phyloP scores from a whole-genome alignment of 2,888 invertebrate species.

The Drosophila falleni region DNA sequence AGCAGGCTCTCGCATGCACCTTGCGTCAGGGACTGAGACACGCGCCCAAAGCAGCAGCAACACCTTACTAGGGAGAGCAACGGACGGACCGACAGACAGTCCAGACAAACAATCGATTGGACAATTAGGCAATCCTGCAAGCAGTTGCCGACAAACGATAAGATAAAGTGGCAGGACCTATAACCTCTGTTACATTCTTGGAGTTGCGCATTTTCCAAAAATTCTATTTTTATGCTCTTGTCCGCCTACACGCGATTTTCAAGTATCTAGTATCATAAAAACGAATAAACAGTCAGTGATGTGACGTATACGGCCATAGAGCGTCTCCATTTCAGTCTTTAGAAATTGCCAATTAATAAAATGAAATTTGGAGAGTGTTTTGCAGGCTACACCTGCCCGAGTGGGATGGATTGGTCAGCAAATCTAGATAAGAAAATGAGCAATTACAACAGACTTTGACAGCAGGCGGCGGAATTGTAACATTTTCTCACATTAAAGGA shows the following conservation, averaged over 20 bases:
- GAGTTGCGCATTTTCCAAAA: slow-evolving; percentile 44
- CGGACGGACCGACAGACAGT: slow-evolving; percentile 25
- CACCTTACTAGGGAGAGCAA: slow-evolving; percentile 24
- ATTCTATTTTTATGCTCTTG: slow-evolving; percentile 43
- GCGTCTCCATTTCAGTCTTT: slow-evolving; percentile 22
- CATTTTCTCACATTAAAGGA: slow-evolving; percentile 83
- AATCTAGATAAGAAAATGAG: slow-evolving; percentile 79
- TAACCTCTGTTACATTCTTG: slow-evolving; percentile 23
- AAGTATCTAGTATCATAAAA: slow-evolving; percentile 68
- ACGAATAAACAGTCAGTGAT: slow-evolving; percentile 14
- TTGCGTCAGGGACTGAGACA: slow-evolving; percentile 57
- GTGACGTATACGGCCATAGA: neutral
- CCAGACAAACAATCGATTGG: slow-evolving; percentile 40
- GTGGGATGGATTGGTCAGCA: slow-evolving; percentile 45
- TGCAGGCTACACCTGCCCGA: slow-evolving; percentile 66
- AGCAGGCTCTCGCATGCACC: slow-evolving; percentile 66
- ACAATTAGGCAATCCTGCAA: slow-evolving; percentile 69
- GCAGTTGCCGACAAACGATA: slow-evolving; percentile 73
- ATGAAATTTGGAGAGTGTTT: slow-evolving; percentile 62
- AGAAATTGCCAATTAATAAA: slow-evolving; percentile 76
- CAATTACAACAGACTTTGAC: slow-evolving; percentile 80
- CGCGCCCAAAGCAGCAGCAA: slow-evolving; percentile 40
- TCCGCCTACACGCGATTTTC: slow-evolving; percentile 69
- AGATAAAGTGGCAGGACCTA: slow-evolving; percentile 52
- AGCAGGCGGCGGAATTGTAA: slow-evolving; percentile 59